phyloP scores from a whole-genome alignment of 2,888 invertebrate genomes.

The Athetis lepigone region DNA sequence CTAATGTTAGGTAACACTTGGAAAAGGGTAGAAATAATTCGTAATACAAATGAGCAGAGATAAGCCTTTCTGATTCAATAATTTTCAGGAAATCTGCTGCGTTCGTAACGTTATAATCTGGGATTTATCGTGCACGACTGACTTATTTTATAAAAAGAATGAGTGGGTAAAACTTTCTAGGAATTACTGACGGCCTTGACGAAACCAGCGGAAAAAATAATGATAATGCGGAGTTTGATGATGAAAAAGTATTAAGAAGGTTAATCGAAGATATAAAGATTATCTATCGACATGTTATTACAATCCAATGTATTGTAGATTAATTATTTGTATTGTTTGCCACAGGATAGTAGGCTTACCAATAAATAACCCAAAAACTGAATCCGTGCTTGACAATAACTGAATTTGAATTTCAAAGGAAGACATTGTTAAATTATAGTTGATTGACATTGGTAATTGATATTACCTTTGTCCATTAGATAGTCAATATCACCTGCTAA shows the following conservation, averaged over 20 bases:
- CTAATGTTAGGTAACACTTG: slow-evolving; percentile 11
- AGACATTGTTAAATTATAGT: too few species aligned
- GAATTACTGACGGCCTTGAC: slow-evolving; percentile 1
- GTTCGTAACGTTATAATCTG: slow-evolving; percentile 22
- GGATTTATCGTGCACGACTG: slow-evolving; percentile 31
- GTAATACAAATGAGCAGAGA: slow-evolving; percentile 14
- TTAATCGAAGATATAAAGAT: too few species aligned
- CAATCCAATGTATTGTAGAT: too few species aligned
- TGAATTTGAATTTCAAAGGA: too few species aligned
- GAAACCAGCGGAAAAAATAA: background rate
- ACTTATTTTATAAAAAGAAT: slow-evolving; percentile 25
- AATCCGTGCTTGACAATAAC: too few species aligned
- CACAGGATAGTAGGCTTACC: too few species aligned
- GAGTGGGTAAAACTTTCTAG: background rate
- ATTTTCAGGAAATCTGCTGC: slow-evolving; percentile 36
- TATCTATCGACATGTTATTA: too few species aligned
- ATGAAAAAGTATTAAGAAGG: background rate
- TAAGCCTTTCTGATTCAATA: slow-evolving; percentile 48
- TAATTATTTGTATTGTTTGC: too few species aligned
- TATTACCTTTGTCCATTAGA: too few species aligned
- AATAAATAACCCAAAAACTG: too few species aligned
- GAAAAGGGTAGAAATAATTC: slow-evolving; percentile 7
- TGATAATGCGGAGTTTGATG: background rate
- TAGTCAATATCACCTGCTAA: background rate
- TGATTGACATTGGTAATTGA: too few species aligned